These are phyloP conservation scores for Tyrophagus putrescentiae DNA, from an alignment of 1,140 invertebrate species.

Conservation along the genomic window DNA sequence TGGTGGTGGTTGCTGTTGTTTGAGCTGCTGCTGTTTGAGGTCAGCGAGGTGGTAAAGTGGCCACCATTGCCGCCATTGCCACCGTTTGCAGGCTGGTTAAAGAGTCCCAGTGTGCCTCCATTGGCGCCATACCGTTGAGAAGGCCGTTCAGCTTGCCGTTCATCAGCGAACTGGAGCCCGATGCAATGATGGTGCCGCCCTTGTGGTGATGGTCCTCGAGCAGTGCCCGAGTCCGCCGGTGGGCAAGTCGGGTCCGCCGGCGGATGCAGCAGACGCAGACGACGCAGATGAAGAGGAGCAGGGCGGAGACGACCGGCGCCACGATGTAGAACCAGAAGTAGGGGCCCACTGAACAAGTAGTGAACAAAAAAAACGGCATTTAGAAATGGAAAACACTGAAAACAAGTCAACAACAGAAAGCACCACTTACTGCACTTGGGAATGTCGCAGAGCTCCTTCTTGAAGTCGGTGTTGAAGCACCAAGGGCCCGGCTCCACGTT, in stretches of 20 bases:
- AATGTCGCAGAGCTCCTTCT: conserved; percentile 61
- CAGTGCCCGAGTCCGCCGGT: background rate
- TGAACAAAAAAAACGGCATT: conserved; percentile 8
- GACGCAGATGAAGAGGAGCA: conserved; percentile 39
- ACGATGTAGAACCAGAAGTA: conserved; percentile 43
- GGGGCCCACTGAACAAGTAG: conserved; percentile 24
- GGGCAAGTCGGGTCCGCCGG: conserved; percentile 23
- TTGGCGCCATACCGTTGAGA: background rate
- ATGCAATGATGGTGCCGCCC: background rate
- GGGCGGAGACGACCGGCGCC: conserved; percentile 38
- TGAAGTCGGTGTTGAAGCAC: conserved; percentile 52
- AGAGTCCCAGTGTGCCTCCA: background rate
- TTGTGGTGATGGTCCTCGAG: conserved; percentile 14
- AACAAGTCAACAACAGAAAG: background rate
- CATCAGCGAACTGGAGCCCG: conserved; percentile 10
- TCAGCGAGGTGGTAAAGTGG: background rate
- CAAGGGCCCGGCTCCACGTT: conserved; percentile 62
- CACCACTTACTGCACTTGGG: conserved; percentile 54
- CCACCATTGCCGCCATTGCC: too few species aligned
- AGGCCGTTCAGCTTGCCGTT: conserved; percentile 12
- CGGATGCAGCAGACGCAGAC: conserved; percentile 34
- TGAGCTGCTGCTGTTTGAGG: conserved; percentile 7
- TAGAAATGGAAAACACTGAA: background rate
- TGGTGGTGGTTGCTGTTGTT: conserved; percentile 9
- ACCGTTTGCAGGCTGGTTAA: background rate